Evolutionary conservation across 2,888 invertebrate genomes (phyloP).

Genomic region (Rhyacophila evoluta): DNA sequence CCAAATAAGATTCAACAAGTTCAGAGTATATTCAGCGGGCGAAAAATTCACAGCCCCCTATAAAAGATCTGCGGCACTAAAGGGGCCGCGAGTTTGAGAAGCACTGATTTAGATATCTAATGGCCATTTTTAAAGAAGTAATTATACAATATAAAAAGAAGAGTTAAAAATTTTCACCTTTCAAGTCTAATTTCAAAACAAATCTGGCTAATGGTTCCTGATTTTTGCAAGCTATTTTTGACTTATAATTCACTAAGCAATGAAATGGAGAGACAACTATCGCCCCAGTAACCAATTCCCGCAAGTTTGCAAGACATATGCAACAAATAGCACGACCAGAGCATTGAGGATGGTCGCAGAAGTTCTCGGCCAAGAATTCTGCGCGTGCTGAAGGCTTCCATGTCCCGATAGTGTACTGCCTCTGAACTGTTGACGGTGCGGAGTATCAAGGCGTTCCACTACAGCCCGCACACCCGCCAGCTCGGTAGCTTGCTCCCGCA

Average conservation of each 20-base stretch:
- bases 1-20: too few species aligned
- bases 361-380: background rate
- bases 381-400: background rate
- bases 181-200: background rate
- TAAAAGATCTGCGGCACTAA: too few species aligned
- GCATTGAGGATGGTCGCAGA: background rate
- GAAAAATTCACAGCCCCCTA: too few species aligned
- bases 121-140: too few species aligned
- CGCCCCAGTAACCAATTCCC: background rate
- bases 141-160: too few species aligned
- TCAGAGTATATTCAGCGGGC: too few species aligned
- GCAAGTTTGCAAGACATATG: background rate
- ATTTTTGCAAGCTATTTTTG: too few species aligned
- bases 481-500: constrained; percentile 33
- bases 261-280: background rate
- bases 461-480: constrained; percentile 48
- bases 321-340: background rate
- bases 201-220: too few species aligned
- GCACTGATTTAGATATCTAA: too few species aligned
- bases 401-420: background rate
- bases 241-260: too few species aligned
- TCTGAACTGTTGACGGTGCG: background rate
- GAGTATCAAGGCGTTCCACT: constrained; percentile 35
- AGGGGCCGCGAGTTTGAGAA: too few species aligned
- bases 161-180: too few species aligned